Evolutionary conservation across 2,888 invertebrate species (phyloP), one percentile per base, ranked within the genome.

Genomic region (Caradrina clavipalpis): DNA sequence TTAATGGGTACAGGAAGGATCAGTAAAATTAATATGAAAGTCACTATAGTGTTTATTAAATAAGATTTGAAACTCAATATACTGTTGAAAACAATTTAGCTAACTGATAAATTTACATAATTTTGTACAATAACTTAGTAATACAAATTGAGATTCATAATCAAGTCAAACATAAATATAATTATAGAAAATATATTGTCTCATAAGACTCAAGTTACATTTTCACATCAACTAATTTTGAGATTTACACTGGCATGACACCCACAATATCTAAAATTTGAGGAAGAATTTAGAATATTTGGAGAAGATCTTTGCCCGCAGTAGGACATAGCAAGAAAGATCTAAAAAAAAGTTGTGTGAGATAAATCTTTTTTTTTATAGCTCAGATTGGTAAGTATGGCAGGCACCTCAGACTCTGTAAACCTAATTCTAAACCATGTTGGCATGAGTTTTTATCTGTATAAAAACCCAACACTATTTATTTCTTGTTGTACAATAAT

Each of bases 1-100:
- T 79, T 55, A 2, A 17, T 13, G 1, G 51, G 5, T 21, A 42
- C 15, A 57, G 19, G 10, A 39, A 1, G 1, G n/a, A 8, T 17
- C 26, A 56, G 2, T 21, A 17, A 45, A 59, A 42, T n/a, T 8
- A 10, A 4, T 4, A 62, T 21, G 10, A 0, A 50, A 50, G 47
- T 57, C 49, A 45, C 21, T 39, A 65, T 55, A 59, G 21, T 49
- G 3, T 74, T 78, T 78, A 73, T 35, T 71, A 19, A 8, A 4
- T 65, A 57, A 13, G 13, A 53, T 53, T 31, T 57, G 1, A 17
- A 45, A 15, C 42, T 45, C 17, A 45, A 17, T 45, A 45, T 45
- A 45, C 17, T 45, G 45, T 11, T 17, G 45, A 15, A 42, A 45
- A 45, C 45, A 39, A 39, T 45, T 17, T 4, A 45, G 17, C 2